A percentile compares a stretch with the other conserved stretches of the same genome.
Evolutionary conservation across 2,888 invertebrate species (phyloP).

Genomic region (Caenorhabditis becei): DNA sequence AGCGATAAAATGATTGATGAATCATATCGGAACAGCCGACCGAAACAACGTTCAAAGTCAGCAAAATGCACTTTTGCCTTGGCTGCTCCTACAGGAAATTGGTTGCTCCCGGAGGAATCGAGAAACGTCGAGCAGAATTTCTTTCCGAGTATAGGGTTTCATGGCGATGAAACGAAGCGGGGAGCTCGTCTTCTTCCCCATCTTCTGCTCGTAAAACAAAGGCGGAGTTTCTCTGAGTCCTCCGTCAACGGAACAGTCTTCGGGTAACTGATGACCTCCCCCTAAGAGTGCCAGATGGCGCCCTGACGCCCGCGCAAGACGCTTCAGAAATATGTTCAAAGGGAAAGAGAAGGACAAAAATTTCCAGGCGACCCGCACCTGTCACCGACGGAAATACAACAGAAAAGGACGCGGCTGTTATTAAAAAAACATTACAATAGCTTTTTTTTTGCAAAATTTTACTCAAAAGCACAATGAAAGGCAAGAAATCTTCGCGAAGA

Average conservation of each 20-base stretch:
- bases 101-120: constrained; percentile 25
- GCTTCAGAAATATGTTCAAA: constrained; percentile 6
- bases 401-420: too few relatives aligned
- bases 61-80: not conserved
- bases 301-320: constrained; percentile 24
- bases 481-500: not conserved
- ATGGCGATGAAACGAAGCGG: not conserved
- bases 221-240: not conserved
- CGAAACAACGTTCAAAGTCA: not conserved
- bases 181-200: not conserved
- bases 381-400: too few relatives aligned
- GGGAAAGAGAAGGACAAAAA: not conserved
- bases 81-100: constrained; percentile 4
- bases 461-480: not conserved
- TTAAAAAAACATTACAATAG: too few relatives aligned
- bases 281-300: constrained; percentile 25
- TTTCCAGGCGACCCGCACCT: not conserved
- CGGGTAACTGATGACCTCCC: constrained; percentile 22
- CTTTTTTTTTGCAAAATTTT: not conserved
- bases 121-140: constrained; percentile 8
- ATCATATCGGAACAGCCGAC: constrained; percentile 10
- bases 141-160: constrained; percentile 38
- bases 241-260: not conserved
- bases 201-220: not conserved
- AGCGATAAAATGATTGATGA: constrained; percentile 20